Percentiles rank a stretch among this genome's conserved stretches.
Evolutionary conservation across 2,888 invertebrate genomes (phyloP).

Genomic region (Cantharis lateralis): DNA sequence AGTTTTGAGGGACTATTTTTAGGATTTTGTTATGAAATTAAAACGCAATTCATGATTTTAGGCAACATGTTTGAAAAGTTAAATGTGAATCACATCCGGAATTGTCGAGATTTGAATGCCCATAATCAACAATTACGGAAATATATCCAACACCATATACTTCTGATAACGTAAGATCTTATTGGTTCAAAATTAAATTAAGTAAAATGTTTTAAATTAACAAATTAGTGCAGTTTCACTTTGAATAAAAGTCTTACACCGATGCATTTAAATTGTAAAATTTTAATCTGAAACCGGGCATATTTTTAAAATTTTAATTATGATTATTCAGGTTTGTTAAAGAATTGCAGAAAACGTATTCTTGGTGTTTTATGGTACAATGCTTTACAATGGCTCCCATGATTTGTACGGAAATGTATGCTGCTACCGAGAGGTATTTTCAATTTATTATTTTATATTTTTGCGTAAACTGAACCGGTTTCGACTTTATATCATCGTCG

Average conservation of each 20-base stretch:
- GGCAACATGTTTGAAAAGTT: neutral
- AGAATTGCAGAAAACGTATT: neutral
- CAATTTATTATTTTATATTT: too few relatives aligned
- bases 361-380: neutral
- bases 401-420: neutral
- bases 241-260: too few relatives aligned
- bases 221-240: too few relatives aligned
- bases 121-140: neutral
- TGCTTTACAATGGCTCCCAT: neutral
- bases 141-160: neutral
- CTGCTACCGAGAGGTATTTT: neutral
- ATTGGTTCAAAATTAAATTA: neutral
- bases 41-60: neutral
- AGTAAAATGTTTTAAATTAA: neutral
- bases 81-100: neutral
- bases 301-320: too few relatives aligned
- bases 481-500: too few relatives aligned
- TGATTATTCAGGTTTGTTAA: neutral
- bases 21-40: neutral
- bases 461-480: too few relatives aligned
- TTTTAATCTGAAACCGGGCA: too few relatives aligned
- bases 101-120: neutral
- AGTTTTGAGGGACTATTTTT: neutral
- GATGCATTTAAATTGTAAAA: too few relatives aligned
- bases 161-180: neutral